phyloP scores from a whole-genome alignment of 2,113 vertebrate genomes.

The Hydrolagus affinis region DNA sequence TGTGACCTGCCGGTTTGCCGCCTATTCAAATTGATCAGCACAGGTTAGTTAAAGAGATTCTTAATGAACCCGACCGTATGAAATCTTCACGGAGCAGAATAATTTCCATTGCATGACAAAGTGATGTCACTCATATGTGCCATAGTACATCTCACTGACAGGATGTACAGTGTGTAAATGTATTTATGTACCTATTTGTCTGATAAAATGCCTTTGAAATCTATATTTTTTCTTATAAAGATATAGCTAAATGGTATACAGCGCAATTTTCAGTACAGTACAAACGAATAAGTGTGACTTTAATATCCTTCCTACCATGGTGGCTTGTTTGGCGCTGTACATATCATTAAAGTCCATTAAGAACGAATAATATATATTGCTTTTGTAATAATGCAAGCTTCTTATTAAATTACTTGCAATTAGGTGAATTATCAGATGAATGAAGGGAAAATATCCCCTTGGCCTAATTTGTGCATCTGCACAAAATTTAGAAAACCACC shows the following conservation, averaged over 20 bases:
- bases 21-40: not conserved
- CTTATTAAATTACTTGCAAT: slow-evolving; percentile 28
- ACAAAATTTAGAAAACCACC: slow-evolving; percentile 3
- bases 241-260: slow-evolving; percentile 11
- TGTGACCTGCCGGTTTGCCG: not conserved
- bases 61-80: not conserved
- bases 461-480: slow-evolving; percentile 13
- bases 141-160: not conserved
- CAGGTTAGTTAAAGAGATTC: not conserved
- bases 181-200: slow-evolving; percentile 14
- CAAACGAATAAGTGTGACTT: not conserved
- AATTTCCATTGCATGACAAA: slow-evolving; percentile 11
- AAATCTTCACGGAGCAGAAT: not conserved
- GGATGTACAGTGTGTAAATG: not conserved
- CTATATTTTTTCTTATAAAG: not conserved
- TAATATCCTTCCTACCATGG: not conserved
- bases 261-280: not conserved
- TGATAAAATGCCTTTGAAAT: not conserved
- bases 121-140: not conserved
- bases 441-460: not conserved
- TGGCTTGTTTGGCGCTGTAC: slow-evolving; percentile 15
- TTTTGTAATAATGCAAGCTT: slow-evolving; percentile 22
- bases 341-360: slow-evolving; percentile 20
- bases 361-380: slow-evolving; percentile 7
- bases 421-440: slow-evolving; percentile 16